These are phyloP conservation scores for Melanotaenia trifasciata DNA, from an alignment of 2,797 vertebrate species.

Conservation along the genomic window DNA sequence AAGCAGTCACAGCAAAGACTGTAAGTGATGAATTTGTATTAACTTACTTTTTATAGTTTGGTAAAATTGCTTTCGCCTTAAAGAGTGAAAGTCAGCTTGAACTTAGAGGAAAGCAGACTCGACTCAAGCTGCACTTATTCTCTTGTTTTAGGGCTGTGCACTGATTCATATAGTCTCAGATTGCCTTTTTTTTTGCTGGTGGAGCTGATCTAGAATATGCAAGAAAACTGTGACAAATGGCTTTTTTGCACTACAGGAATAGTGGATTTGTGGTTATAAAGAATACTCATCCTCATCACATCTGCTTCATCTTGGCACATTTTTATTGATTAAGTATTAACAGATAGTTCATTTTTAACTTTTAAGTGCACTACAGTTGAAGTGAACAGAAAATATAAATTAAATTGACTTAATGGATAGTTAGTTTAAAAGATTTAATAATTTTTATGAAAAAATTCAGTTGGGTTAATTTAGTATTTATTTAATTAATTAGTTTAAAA, in stretches of 20 bases:
- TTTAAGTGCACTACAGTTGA: background rate
- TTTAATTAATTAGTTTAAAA: background rate
- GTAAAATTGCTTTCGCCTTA: background rate
- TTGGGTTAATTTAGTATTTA: background rate
- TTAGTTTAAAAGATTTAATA: background rate
- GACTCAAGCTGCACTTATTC: background rate
- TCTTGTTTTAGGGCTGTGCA: background rate
- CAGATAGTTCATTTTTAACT: background rate
- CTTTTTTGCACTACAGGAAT: background rate
- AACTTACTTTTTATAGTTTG: background rate
- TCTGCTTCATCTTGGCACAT: background rate
- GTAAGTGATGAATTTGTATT: conserved; percentile 71
- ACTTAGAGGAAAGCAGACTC: background rate
- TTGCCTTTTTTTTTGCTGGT: background rate
- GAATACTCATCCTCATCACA: background rate
- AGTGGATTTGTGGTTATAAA: background rate
- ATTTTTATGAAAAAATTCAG: background rate
- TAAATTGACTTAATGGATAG: background rate
- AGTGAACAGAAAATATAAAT: background rate
- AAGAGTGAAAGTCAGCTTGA: background rate
- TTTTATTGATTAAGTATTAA: background rate
- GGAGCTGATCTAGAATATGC: background rate
- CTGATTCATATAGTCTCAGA: background rate
- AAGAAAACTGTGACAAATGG: background rate
- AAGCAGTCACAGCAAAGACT: conserved; percentile 41